These are phyloP conservation scores for Microcebus jonahi DNA, from an alignment of 2,113 vertebrate species.

Conservation along the genomic window DNA sequence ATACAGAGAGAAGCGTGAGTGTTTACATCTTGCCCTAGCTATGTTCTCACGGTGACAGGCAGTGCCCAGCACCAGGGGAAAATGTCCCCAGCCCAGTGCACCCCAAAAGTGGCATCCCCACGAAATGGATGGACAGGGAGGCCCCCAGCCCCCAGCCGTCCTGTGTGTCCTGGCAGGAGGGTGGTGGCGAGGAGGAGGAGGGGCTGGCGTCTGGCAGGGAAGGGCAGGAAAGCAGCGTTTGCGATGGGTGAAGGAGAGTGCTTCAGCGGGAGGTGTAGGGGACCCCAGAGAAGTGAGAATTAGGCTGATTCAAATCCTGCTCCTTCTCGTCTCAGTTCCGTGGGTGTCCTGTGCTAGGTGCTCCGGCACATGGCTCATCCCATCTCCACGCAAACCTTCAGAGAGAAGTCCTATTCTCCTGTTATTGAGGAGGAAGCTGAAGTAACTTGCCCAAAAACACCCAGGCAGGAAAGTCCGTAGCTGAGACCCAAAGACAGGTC, in stretches of 20 bases:
- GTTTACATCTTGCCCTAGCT: not conserved
- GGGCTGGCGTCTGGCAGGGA: not conserved
- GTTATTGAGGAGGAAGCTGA: not conserved
- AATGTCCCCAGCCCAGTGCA: not conserved
- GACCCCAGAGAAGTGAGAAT: not conserved
- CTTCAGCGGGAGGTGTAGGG: rapidly evolving
- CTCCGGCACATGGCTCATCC: rapidly evolving
- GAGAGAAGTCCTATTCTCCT: not conserved
- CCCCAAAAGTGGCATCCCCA: not conserved
- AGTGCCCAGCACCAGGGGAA: not conserved
- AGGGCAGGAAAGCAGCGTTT: not conserved
- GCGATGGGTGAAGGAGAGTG: not conserved
- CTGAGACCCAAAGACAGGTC: not conserved
- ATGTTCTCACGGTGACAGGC: not conserved
- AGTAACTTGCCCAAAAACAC: not conserved
- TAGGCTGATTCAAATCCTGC: not conserved
- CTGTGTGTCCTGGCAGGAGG: not conserved
- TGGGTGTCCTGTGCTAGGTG: not conserved
- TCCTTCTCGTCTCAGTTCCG: not conserved
- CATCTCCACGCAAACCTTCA: not conserved
- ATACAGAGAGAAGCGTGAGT: not conserved
- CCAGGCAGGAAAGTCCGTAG: not conserved
- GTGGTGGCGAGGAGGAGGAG: too few species aligned
- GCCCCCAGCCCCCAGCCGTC: rapidly evolving
- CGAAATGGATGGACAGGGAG: rapidly evolving